These are phyloP conservation scores for Drosophila sp. DNA, from an alignment of 1,140 invertebrate genomes.

Conservation along the genomic window DNA sequence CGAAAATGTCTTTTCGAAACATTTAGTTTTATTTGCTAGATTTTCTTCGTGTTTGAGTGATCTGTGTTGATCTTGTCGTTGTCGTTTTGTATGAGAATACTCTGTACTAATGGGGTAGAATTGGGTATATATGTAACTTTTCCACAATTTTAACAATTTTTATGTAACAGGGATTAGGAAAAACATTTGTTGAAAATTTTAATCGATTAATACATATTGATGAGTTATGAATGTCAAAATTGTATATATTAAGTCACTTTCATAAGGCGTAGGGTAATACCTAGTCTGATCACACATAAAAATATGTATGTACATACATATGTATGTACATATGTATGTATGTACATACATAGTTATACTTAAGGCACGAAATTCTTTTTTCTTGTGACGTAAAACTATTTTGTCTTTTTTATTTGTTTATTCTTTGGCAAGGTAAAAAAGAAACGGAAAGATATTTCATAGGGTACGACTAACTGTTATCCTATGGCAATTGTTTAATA, in stretches of 20 bases:
- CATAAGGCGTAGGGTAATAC: too few species aligned
- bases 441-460: background rate
- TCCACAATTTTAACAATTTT: too few species aligned
- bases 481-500: background rate
- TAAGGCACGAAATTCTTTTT: background rate
- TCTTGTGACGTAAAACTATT: constrained; percentile 48
- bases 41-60: constrained; percentile 63
- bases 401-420: constrained; percentile 5
- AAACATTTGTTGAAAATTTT: too few species aligned
- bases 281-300: too few species aligned
- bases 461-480: background rate
- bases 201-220: too few species aligned
- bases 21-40: constrained; percentile 48
- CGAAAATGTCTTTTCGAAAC: constrained; percentile 72
- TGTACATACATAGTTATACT: background rate
- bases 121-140: background rate
- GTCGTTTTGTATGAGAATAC: constrained; percentile 15
- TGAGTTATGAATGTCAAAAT: too few species aligned
- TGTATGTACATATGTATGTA: too few species aligned
- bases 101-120: background rate
- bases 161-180: too few species aligned
- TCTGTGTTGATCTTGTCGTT: constrained; percentile 74
- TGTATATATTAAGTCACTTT: too few species aligned
- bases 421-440: constrained; percentile 2
- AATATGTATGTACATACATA: too few species aligned